These are phyloP conservation scores for Nephotettix cincticeps DNA, from an alignment of 1,140 invertebrate genomes.

Conservation along the genomic window DNA sequence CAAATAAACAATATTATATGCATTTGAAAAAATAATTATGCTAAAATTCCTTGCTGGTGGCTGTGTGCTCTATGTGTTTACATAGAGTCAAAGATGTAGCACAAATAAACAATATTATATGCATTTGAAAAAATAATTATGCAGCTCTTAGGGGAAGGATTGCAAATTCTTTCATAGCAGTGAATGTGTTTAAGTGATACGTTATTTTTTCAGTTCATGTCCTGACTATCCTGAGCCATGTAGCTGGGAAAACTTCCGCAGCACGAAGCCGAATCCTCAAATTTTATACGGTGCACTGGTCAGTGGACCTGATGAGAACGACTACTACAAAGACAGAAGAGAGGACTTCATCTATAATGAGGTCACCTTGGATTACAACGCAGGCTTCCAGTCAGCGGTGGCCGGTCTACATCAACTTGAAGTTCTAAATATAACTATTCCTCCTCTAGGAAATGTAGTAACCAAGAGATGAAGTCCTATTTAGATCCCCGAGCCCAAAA, in stretches of 20 bases:
- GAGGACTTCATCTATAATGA: constrained; percentile 58
- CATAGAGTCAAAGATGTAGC: too few relatives aligned
- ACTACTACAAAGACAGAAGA: constrained; percentile 54
- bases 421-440: not conserved
- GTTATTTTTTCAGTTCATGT: constrained; percentile 50
- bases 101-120: too few relatives aligned
- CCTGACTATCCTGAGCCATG: constrained; percentile 52
- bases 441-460: too few relatives aligned
- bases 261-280: constrained; percentile 53
- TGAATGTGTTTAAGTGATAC: constrained; percentile 10
- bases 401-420: constrained; percentile 49
- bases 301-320: constrained; percentile 56
- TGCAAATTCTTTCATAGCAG: too few relatives aligned
- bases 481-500: too few relatives aligned
- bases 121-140: too few relatives aligned
- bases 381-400: constrained; percentile 56
- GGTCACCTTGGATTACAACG: constrained; percentile 59
- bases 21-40: too few relatives aligned
- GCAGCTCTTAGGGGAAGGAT: too few relatives aligned
- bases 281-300: constrained; percentile 57
- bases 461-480: too few relatives aligned
- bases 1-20: too few relatives aligned
- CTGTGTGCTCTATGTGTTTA: too few relatives aligned
- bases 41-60: too few relatives aligned
- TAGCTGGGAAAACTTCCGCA: constrained; percentile 52